These are phyloP conservation scores for Xestia ashworthii DNA, from an alignment of 2,888 invertebrate genomes.

Conservation along the genomic window DNA sequence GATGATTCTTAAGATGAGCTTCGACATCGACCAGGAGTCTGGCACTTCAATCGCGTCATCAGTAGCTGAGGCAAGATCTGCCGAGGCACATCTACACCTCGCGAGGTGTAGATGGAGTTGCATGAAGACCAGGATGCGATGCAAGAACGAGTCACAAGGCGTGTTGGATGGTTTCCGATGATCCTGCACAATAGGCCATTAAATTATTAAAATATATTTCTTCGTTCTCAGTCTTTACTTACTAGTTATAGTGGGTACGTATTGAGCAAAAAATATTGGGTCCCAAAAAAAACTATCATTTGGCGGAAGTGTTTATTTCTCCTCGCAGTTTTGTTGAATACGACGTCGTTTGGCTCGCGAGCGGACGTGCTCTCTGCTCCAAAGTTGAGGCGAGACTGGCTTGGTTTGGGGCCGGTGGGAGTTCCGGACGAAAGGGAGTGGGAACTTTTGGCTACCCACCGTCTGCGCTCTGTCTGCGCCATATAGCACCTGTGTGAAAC, in stretches of 20 bases:
- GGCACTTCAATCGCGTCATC: neutral
- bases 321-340: conserved; percentile 4
- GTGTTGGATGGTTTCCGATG: neutral
- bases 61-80: neutral
- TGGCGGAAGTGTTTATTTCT: neutral
- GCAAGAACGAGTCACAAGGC: neutral
- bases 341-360: neutral
- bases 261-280: neutral
- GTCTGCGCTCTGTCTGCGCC: conserved; percentile 42
- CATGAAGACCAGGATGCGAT: neutral
- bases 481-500: neutral
- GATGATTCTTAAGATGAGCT: neutral
- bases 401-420: neutral
- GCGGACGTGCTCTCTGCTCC: conserved; percentile 5
- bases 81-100: no score
- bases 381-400: neutral
- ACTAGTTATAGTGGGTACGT: neutral
- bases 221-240: neutral
- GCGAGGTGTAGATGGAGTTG: neutral
- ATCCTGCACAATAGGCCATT: neutral
- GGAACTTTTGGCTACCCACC: conserved; percentile 29
- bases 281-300: neutral
- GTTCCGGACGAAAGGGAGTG: conserved; percentile 13
- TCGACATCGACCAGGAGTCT: neutral
- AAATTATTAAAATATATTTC: neutral